Evolutionary conservation across 2,888 invertebrate genomes (phyloP), one percentile per base, ranked within the genome.

Genomic region (Cheiracanthium punctorium): DNA sequence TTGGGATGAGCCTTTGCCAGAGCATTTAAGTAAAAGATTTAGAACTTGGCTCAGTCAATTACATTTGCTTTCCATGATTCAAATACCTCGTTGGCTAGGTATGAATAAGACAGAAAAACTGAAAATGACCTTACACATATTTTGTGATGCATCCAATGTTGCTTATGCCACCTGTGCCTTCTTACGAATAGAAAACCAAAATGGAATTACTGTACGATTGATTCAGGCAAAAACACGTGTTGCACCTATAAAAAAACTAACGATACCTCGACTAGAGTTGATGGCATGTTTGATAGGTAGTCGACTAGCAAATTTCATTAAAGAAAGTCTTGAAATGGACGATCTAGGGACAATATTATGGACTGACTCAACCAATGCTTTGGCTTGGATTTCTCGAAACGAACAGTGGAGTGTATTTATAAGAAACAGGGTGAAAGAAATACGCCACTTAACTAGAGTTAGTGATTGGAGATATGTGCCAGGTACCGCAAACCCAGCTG

Each of bases 331-430:
- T n/a, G n/a, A n/a, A n/a, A n/a, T 58, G n/a, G 58, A 58, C 17
- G 20, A 58, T 58, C 5, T 58, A 7, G n/a, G 20, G 58, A 58
- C 20, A n/a, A 7, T n/a, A n/a, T 5, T n/a, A n/a, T 58, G 58
- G 58, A 14, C 58, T n/a, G 58, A 58, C 20, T 58, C 58, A n/a
- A n/a, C n/a, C n/a, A n/a, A n/a, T 58, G 58, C 58, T 58, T 58
- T 58, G n/a, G 12, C 17, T n/a, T 58, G 58, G 58, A 17, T 17
- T 20, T 20, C 17, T 17, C 17, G n/a, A 58, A 20, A 58, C 20
- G 58, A 58, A 14, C 58, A 17, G 20, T 58, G 58, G 58, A 58
- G 58, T 58, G 58, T 58, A 20, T 58, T 58, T 58, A n/a, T 58
- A 17, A 58, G 58, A 58, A 58, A 58, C 20, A 5, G 58, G 20